phyloP scores from a whole-genome alignment of 2,797 vertebrate genomes.

The Syndactyla subalaris region DNA sequence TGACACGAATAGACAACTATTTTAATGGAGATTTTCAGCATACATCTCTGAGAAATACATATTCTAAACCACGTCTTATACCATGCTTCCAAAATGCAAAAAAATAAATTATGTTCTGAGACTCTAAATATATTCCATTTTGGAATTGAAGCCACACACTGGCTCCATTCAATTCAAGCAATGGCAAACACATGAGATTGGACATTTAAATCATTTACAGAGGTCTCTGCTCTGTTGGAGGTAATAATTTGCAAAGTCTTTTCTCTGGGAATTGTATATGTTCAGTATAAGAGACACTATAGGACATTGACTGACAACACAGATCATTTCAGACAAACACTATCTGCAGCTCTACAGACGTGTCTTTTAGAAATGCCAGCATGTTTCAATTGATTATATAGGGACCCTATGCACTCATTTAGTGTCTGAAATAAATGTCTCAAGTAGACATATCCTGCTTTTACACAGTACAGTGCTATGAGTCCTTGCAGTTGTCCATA shows the following conservation, averaged over 20 bases:
- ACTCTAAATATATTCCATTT: background rate
- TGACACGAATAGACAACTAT: slow-evolving; percentile 68
- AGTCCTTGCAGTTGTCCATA: background rate
- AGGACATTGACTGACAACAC: background rate
- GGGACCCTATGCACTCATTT: background rate
- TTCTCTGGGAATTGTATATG: background rate
- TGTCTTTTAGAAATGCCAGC: background rate
- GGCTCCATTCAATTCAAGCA: background rate
- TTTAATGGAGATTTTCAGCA: background rate
- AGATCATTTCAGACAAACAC: background rate
- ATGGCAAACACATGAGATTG: background rate
- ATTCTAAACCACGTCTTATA: background rate
- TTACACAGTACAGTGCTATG: background rate
- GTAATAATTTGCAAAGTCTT: background rate
- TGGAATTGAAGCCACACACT: background rate
- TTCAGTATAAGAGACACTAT: background rate
- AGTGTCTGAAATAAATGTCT: background rate
- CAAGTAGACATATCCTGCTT: background rate
- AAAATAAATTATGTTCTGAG: background rate
- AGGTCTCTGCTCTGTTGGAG: background rate
- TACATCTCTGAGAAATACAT: background rate
- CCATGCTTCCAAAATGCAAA: background rate
- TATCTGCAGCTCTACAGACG: background rate
- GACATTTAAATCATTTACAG: background rate
- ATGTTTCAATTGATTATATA: background rate